Base-by-base conservation (phyloP, 2,888 invertebrate genomes). In the Micropterix aruncella region DNA sequence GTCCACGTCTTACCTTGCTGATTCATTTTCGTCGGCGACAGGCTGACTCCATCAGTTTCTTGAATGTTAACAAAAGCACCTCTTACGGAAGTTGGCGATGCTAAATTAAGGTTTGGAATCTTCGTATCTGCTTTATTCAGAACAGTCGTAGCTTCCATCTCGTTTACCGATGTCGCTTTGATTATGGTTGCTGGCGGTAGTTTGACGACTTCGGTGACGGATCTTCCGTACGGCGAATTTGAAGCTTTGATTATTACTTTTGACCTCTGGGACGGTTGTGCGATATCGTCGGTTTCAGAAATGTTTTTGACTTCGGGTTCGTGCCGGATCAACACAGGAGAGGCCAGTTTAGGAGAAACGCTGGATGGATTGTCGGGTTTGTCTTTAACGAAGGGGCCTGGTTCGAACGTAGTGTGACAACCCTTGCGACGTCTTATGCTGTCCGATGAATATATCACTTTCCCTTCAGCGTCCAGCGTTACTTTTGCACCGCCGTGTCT, bases 371-470 rank as follows among this genome's bases (percentile, higher is more conserved):
- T 63, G 40, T 50, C 50, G 1, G 52, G 47, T 2, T 57, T 53
- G 55, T 77, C 79, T 64, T 84, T 85, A 17, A 89, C 85, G 60
- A 83, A 85, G 38, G 87, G 88, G 52, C 90, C 90, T 45, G 90
- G 90, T 67, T 86, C 87, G 57, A 90, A 90, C 19, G 89, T 88
- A 36, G 87, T 85, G 57, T 88, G 85, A 14, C 84, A 81, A 47
- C 82, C 83, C 70, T 86, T 86, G 50, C 81, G 71, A 54, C 87
- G 73, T 58, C 80, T 82, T 50, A 90, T 65, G 57, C 89, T 90
- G 55, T 90, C 90, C 16, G 90, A 90, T 50, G 84, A 85, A 64
- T 85, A 91, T 48, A 91, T 83, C 39, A 91, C 86, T 72, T 86
- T 86, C 43, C 91, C 92, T 56, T 85, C 84, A 17, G 90, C 83